A percentile compares a stretch with the other conserved stretches of the same genome.
phyloP scores from a whole-genome alignment of 2,113 vertebrate genomes.

The Perccottus glenii region DNA sequence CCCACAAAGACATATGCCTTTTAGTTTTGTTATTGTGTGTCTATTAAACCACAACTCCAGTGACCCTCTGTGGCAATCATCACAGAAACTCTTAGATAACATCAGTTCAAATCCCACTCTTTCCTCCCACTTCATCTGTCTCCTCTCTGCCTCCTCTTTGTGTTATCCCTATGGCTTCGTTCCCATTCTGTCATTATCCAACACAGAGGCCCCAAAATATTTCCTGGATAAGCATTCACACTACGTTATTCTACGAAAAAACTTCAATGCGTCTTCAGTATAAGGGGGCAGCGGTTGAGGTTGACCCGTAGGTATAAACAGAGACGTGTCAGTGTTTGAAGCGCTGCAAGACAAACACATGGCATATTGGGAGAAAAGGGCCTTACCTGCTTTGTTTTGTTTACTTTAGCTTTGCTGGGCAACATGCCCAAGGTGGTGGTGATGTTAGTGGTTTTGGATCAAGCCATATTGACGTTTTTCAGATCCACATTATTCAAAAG shows the following conservation, averaged over 20 bases:
- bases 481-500: conserved; percentile 14
- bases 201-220: conserved; percentile 56
- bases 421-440: conserved; percentile 18
- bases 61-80: conserved; percentile 59
- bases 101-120: conserved; percentile 57
- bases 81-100: conserved; percentile 59
- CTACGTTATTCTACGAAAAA: conserved; percentile 39
- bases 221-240: conserved; percentile 63
- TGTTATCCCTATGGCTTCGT: conserved; percentile 65
- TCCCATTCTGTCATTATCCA: conserved; percentile 75
- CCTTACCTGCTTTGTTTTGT: conserved; percentile 44
- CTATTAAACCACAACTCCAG: conserved; percentile 49
- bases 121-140: conserved; percentile 37
- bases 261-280: conserved; percentile 23
- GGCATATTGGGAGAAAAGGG: conserved; percentile 53
- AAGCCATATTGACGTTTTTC: conserved; percentile 22
- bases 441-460: conserved; percentile 26
- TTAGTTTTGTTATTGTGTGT: conserved; percentile 47
- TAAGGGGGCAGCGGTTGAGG: conserved; percentile 26
- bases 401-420: conserved; percentile 41
- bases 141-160: conserved; percentile 38
- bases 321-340: conserved; percentile 64
- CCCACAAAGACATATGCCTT: conserved; percentile 23
- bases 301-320: conserved; percentile 68
- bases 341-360: conserved; percentile 56